These are phyloP conservation scores for Apotomis turbidana DNA, from an alignment of 2,888 invertebrate genomes.

Conservation along the genomic window DNA sequence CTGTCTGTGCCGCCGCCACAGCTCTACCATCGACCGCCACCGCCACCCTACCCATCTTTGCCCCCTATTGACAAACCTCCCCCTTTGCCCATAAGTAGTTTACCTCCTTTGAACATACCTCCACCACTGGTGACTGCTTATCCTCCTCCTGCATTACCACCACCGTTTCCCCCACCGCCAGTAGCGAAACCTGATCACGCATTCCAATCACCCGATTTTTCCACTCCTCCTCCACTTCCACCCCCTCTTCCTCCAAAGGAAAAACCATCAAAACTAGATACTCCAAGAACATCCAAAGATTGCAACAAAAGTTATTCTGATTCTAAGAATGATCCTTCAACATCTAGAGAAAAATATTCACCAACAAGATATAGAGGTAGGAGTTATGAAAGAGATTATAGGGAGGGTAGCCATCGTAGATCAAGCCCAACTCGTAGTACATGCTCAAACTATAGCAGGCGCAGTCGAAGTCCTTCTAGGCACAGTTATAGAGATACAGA, in stretches of 20 bases:
- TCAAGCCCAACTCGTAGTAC: conserved; percentile 57
- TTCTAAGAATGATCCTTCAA: conserved; percentile 1
- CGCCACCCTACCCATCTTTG: conserved; percentile 7
- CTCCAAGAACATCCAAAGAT: conserved; percentile 42
- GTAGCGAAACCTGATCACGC: conserved; percentile 6
- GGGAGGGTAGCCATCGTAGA: conserved; percentile 40
- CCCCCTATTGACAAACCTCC: conserved; percentile 26
- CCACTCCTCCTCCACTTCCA: conserved; percentile 31
- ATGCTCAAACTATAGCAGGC: conserved; percentile 42
- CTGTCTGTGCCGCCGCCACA: conserved; percentile 37
- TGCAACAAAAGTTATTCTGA: conserved; percentile 15
- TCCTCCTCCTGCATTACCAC: conserved; percentile 45
- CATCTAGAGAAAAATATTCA: conserved; percentile 32
- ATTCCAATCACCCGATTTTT: conserved; percentile 19
- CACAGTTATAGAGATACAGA: conserved; percentile 50
- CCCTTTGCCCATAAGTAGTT: conserved; percentile 29
- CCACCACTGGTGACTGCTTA: conserved; percentile 43
- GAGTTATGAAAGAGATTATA: conserved; percentile 50
- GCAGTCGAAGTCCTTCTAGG: conserved; percentile 57
- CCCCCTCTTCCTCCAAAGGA: conserved; percentile 29
- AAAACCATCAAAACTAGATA: conserved; percentile 31
- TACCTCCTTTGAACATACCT: conserved; percentile 44
- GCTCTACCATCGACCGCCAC: conserved; percentile 34
- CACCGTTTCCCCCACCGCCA: conserved; percentile 48
- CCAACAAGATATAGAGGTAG: conserved; percentile 42